phyloP scores from a whole-genome alignment of 2,888 invertebrate species.

The Acanthosepion esculentum region DNA sequence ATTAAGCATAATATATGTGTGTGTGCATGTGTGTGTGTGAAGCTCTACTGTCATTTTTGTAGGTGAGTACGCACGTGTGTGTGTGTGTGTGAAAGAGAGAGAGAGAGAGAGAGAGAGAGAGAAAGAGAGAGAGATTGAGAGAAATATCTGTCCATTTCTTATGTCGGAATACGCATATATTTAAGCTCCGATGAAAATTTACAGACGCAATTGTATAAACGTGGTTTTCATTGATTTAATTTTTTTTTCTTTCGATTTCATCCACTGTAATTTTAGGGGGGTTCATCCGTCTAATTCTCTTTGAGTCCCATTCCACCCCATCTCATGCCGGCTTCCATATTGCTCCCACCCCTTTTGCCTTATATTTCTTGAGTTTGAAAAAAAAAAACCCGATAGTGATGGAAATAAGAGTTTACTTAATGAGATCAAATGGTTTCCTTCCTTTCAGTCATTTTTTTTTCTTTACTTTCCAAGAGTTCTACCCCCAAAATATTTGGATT shows the following conservation, averaged over 20 bases:
- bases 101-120: too few species aligned
- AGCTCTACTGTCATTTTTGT: too few species aligned
- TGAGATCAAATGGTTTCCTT: slow-evolving; percentile 33
- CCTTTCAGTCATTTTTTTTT: background rate
- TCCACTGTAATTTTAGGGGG: background rate
- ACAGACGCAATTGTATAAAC: background rate
- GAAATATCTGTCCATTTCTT: too few species aligned
- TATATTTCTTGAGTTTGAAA: background rate
- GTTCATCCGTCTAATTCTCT: too few species aligned
- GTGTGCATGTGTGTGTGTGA: too few species aligned
- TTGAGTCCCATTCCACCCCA: background rate
- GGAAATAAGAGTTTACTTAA: background rate
- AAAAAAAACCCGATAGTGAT: background rate
- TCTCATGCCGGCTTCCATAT: background rate
- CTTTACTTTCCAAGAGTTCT: background rate
- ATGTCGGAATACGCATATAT: too few species aligned
- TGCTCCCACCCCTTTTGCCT: background rate
- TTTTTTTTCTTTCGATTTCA: background rate
- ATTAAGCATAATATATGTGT: too few species aligned
- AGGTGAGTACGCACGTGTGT: too few species aligned
- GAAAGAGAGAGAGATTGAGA: too few species aligned
- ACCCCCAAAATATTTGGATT: background rate
- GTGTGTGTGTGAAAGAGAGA: too few species aligned
- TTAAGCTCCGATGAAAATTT: background rate
- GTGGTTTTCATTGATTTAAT: background rate